phyloP scores from a whole-genome alignment of 2,113 vertebrate species.

The Stegastes partitus region DNA sequence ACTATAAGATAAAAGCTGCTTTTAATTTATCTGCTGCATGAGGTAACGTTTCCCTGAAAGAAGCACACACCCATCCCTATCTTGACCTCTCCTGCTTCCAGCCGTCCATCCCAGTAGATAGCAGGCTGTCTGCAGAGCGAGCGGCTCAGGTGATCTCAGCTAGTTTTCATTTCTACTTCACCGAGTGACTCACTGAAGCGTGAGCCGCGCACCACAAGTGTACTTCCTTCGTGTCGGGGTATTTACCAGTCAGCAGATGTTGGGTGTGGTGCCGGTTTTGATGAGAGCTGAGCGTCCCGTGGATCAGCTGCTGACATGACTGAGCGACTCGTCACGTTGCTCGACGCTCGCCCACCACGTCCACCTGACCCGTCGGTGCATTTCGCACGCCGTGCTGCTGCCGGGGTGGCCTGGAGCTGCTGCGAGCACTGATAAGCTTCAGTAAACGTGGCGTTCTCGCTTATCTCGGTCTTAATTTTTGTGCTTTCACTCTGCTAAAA shows the following conservation, averaged over 20 bases:
- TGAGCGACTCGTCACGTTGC: not conserved
- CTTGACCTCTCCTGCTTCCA: constrained; percentile 17
- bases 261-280: constrained; percentile 53
- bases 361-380: not conserved
- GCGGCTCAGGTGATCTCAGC: not conserved
- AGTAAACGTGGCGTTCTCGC: constrained; percentile 31
- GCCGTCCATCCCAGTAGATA: constrained; percentile 20
- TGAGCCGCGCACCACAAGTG: not conserved
- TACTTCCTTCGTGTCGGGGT: constrained; percentile 38
- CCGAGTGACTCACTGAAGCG: constrained; percentile 29
- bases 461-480: constrained; percentile 28
- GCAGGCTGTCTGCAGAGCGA: not conserved
- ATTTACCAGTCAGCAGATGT: constrained; percentile 56
- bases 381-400: not conserved
- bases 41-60: constrained; percentile 28
- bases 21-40: not conserved
- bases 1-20: not conserved
- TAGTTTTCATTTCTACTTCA: constrained; percentile 23
- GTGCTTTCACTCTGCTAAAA: constrained; percentile 12
- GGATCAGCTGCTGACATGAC: constrained; percentile 38
- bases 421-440: constrained; percentile 31
- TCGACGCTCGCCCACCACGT: not conserved
- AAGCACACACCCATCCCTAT: constrained; percentile 16
- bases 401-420: constrained; percentile 23
- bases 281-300: not conserved